phyloP scores from a whole-genome alignment of 1,140 invertebrate genomes.

The Dreissena rostriformis region DNA sequence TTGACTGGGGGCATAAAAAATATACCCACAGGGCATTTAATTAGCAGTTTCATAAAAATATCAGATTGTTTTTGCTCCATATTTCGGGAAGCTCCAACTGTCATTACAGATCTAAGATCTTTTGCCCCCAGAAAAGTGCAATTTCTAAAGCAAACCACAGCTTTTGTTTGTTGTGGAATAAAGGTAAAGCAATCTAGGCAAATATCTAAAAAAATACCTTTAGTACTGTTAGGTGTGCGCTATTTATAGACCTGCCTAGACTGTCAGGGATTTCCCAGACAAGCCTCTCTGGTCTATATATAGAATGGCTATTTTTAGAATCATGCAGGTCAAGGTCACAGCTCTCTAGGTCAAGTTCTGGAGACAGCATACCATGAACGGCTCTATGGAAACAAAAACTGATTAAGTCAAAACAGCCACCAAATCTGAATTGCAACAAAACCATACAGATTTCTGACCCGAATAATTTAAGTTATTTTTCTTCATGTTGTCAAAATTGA shows the following conservation, averaged over 20 bases:
- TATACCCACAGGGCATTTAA: no score
- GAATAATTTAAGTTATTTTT: not conserved
- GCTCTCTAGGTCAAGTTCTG: constrained; percentile 9
- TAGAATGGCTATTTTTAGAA: constrained; percentile 36
- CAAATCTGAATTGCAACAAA: not conserved
- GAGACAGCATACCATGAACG: constrained; percentile 15
- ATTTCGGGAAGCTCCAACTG: no score
- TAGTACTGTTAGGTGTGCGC: constrained; percentile 20
- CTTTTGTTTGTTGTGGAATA: no score
- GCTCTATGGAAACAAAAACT: constrained; percentile 26
- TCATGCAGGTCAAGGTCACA: constrained; percentile 43
- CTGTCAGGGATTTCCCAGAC: constrained; percentile 40
- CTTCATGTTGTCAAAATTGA: no score
- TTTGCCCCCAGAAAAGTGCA: no score
- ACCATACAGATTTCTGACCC: not conserved
- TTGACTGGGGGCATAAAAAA: no score
- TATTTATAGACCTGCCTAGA: constrained; percentile 19
- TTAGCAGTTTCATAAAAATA: no score
- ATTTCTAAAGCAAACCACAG: no score
- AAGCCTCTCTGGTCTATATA: constrained; percentile 34
- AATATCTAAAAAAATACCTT: constrained; percentile 14
- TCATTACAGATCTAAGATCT: no score
- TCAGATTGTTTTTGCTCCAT: no score
- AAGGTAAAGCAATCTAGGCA: no score
- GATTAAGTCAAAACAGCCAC: not conserved